These are phyloP conservation scores for Pelodytes ibericus DNA, from an alignment of 2,797 vertebrate species.

Conservation along the genomic window DNA sequence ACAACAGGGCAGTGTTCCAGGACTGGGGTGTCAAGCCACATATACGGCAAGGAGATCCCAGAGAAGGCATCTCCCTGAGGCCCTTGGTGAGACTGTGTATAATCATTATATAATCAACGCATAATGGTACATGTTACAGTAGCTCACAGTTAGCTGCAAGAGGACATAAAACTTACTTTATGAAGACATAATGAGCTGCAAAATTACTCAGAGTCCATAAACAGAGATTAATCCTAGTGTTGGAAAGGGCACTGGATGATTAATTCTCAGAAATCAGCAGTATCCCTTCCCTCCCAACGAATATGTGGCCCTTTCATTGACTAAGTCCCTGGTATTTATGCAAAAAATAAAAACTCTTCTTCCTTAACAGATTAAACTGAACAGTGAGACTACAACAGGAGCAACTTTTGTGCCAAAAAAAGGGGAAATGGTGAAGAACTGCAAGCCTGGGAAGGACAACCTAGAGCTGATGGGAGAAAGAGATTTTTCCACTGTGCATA, in stretches of 20 bases:
- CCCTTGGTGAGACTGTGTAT: constrained; percentile 46
- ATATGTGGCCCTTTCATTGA: no score
- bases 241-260: no score
- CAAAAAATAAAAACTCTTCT: neutral
- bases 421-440: constrained; percentile 54
- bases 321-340: no score
- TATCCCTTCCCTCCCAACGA: no score
- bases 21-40: constrained; percentile 53
- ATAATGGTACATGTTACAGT: no score
- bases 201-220: no score
- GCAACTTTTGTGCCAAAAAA: constrained; percentile 53
- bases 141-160: no score
- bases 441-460: constrained; percentile 43
- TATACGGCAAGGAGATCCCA: constrained; percentile 17
- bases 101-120: no score
- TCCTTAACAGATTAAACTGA: constrained; percentile 29
- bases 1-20: constrained; percentile 57
- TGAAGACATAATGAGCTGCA: no score
- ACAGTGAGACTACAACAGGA: constrained; percentile 50
- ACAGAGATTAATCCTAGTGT: no score
- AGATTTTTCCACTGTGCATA: constrained; percentile 36
- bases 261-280: no score
- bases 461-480: constrained; percentile 23
- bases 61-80: constrained; percentile 17
- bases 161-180: no score